Evolutionary conservation across 2,797 vertebrate genomes (phyloP).

Genomic region (Peromyscus melanophrys): DNA sequence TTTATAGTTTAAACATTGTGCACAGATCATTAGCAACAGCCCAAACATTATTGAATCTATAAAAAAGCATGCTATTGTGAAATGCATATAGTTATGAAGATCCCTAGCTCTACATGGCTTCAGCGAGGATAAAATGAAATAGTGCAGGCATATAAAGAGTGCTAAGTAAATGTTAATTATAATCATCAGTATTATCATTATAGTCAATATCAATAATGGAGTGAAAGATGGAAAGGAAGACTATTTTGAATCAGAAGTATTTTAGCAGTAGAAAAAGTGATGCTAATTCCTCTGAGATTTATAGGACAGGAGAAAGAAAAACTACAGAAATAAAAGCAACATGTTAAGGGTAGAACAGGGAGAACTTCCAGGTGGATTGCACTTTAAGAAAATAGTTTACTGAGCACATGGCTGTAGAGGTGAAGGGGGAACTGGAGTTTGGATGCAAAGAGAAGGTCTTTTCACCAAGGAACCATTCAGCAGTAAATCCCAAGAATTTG

Average conservation of each 20-base stretch:
- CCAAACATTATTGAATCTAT: conserved; percentile 37
- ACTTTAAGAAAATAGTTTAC: conserved; percentile 64
- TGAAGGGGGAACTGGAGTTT: conserved; percentile 4
- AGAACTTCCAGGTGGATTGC: conserved; percentile 56
- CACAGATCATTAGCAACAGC: background rate
- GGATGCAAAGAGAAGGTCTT: conserved; percentile 40
- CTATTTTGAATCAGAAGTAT: conserved; percentile 41
- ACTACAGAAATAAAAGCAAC: conserved; percentile 40
- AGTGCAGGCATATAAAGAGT: background rate
- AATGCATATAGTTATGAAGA: conserved; percentile 19
- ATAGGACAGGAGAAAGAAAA: conserved; percentile 27
- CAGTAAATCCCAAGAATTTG: conserved; percentile 67
- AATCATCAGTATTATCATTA: conserved; percentile 9
- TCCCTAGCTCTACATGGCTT: background rate
- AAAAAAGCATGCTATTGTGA: conserved; percentile 24
- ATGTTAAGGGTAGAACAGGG: conserved; percentile 31
- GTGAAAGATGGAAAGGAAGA: background rate
- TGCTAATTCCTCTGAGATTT: conserved; percentile 49
- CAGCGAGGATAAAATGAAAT: background rate
- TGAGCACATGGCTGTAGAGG: conserved; percentile 21
- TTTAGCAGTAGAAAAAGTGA: conserved; percentile 56
- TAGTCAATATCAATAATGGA: background rate
- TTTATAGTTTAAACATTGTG: conserved; percentile 38
- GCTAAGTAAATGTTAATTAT: conserved; percentile 23
- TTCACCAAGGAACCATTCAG: conserved; percentile 33